Evolutionary conservation across 1,140 invertebrate genomes (phyloP), one percentile per base, ranked within the genome.

Genomic region (Archegozetes longisetosus): DNA sequence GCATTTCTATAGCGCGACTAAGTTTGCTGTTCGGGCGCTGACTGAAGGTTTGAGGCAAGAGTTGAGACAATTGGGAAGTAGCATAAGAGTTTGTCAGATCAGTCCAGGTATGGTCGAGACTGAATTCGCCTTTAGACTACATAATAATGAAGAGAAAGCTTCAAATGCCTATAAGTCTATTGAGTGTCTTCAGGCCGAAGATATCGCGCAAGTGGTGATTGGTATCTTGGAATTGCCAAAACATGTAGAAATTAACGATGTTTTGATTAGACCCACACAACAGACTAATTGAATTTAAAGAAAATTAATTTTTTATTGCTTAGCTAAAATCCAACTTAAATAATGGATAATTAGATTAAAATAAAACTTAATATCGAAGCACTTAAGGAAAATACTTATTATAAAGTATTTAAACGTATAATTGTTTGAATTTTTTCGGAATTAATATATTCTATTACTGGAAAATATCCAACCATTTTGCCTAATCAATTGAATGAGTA

Each of bases 71-170:
- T 26, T 24, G 0, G 32, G 47, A 2, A 58, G 50, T 50, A 48
- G 22, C 1, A 64, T 64, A 20, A 20, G 58, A 28, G 53, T 64
- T 2, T 56, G 56, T n/a, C 6, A 29, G 9, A 75, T 81, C 6
- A 79, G 79, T 66, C 79, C 80, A 1, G 79, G 79, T 2, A 56
- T 76, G 3, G 76, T 79, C 2, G 68, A 74, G 55, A 80, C 78
- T 0, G 78, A 80, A 63, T 70, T 79, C 63, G 64, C 73, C 55
- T 68, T 68, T 13, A 24, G 66, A 23, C 61, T 58, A 6, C 51
- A 62, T 2, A 54, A 68, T 47, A n/a, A n/a, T n/a, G 53, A 57
- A 13, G 52, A 68, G 3, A 62, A 51, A 20, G 62, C 64, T 2
- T 51, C 66, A 79, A 79, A 4, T 2, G 53, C 57, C 6, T 25